A percentile compares a stretch with the other conserved stretches of the same genome.
phyloP scores from a whole-genome alignment of 2,888 invertebrate genomes.

The Diogma glabrata region DNA sequence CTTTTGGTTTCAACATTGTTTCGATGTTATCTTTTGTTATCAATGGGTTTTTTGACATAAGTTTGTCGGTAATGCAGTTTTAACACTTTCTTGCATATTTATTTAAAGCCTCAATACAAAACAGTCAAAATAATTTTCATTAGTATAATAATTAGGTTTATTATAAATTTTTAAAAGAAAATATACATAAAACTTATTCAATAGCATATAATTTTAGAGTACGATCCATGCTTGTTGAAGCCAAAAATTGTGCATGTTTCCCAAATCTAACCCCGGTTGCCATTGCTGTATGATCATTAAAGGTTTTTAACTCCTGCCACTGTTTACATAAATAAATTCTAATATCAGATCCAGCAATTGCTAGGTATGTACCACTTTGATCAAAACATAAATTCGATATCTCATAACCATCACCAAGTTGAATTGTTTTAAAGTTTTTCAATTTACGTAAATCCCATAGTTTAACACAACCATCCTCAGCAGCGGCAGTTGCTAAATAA shows the following conservation, averaged over 20 bases:
- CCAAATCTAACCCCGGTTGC: conserved; percentile 97
- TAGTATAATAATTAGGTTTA: too few species aligned
- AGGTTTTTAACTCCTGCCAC: conserved; percentile 89
- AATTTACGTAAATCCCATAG: conserved; percentile 98
- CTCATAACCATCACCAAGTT: conserved; percentile 84
- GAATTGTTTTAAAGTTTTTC: conserved; percentile 95
- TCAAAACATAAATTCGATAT: conserved; percentile 93
- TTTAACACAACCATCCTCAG: conserved; percentile 90
- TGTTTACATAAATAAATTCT: conserved; percentile 91
- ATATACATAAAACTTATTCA: conserved; percentile 44
- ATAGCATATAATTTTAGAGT: conserved; percentile 89
- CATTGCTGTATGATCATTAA: conserved; percentile 92
- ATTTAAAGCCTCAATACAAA: too few species aligned
- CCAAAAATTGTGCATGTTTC: conserved; percentile 85
- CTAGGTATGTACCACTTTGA: conserved; percentile 95
- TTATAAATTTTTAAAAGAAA: too few species aligned
- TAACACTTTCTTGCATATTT: too few species aligned
- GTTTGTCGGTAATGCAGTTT: too few species aligned
- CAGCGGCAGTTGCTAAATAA: conserved; percentile 92
- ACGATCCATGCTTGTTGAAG: conserved; percentile 94
- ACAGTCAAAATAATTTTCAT: too few species aligned
- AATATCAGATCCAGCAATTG: conserved; percentile 92
- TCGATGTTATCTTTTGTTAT: too few species aligned
- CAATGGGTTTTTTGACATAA: too few species aligned
- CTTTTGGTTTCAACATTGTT: conserved; percentile 94